These are phyloP conservation scores for Sternotherus odoratus DNA, from an alignment of 2,797 vertebrate species.

Conservation along the genomic window DNA sequence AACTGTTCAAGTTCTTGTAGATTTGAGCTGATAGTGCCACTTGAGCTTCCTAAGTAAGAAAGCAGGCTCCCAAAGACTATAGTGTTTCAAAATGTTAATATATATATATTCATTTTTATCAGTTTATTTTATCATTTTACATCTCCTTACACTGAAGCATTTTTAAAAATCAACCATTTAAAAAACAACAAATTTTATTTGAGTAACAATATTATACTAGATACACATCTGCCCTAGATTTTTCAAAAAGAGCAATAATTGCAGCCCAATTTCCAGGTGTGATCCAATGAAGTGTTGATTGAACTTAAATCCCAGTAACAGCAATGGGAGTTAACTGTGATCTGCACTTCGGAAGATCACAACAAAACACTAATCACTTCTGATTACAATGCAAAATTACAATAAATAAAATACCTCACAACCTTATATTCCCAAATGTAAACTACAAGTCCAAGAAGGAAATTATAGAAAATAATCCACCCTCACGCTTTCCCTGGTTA, in stretches of 20 bases:
- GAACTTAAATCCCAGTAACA: not conserved
- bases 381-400: not conserved
- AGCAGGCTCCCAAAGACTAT: not conserved
- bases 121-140: not conserved
- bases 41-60: not conserved
- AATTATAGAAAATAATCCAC: accelerated
- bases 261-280: not conserved
- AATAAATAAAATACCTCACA: not conserved
- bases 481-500: accelerated
- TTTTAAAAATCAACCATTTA: not conserved
- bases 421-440: accelerated
- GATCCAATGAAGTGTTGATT: not conserved
- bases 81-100: not conserved
- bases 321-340: accelerated
- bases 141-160: not conserved
- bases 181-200: not conserved
- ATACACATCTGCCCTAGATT: not conserved
- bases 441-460: accelerated
- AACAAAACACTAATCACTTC: accelerated
- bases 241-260: not conserved
- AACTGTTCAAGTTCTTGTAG: not conserved
- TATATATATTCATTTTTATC: not conserved
- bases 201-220: not conserved
- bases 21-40: not conserved
- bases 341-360: not conserved